phyloP scores from a whole-genome alignment of 1,140 invertebrate species.

The Nasonia vitripennis region DNA sequence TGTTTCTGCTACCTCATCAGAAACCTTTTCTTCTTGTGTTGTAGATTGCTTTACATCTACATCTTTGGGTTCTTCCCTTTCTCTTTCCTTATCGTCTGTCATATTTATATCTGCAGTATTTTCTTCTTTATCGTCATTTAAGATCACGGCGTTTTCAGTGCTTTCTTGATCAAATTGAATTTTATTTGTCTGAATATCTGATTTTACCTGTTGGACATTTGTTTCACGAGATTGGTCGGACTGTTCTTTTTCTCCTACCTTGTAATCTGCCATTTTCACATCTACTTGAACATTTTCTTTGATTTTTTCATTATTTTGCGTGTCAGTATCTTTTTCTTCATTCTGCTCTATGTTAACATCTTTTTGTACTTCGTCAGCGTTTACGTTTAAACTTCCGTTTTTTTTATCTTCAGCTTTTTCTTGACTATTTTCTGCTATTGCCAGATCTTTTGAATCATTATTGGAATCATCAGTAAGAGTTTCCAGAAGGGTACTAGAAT shows the following conservation, averaged over 20 bases:
- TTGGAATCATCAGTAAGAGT: constrained; percentile 46
- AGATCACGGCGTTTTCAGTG: no score
- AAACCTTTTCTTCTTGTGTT: background rate
- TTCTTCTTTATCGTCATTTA: no score
- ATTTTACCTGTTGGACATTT: background rate
- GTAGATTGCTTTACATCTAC: background rate
- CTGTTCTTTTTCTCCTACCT: background rate
- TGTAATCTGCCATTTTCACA: background rate
- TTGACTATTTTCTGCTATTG: background rate
- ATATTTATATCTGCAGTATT: background rate
- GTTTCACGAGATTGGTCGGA: background rate
- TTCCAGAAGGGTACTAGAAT: constrained; percentile 37
- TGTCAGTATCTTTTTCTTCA: background rate
- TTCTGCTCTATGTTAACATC: constrained; percentile 44
- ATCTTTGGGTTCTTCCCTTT: background rate
- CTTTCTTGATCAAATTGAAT: background rate
- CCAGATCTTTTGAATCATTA: constrained; percentile 11
- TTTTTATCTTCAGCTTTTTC: background rate
- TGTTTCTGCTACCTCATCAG: background rate
- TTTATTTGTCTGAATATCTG: background rate
- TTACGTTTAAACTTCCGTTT: background rate
- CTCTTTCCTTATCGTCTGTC: background rate
- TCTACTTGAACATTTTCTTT: background rate
- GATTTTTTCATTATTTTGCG: background rate
- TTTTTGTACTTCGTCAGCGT: constrained; percentile 2